Percentiles rank a stretch among this genome's conserved stretches.
Conservation (phyloP, 2,888 invertebrate genomes). For the Acanthosepion pharaonis region DNA sequence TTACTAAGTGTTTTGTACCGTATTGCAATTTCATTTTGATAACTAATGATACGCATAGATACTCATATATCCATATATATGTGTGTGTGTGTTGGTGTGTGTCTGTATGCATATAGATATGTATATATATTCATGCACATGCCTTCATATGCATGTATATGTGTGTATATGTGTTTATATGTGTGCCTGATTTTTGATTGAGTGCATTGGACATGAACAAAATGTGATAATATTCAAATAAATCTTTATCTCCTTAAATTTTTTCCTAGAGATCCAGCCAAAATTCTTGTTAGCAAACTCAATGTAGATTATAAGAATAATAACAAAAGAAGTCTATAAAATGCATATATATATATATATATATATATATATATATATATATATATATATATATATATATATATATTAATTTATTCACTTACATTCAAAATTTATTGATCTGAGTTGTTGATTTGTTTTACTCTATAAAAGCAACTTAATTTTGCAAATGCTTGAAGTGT, state of each 20-base stretch:
- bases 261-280: background rate
- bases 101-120: slow-evolving; percentile 12
- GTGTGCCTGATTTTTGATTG: slow-evolving; percentile 10
- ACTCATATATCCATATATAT: slow-evolving; percentile 41
- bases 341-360: too few relatives aligned
- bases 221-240: background rate
- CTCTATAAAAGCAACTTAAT: background rate
- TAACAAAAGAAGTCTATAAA: background rate
- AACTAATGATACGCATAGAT: background rate
- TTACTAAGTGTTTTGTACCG: slow-evolving; percentile 34
- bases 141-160: slow-evolving; percentile 2
- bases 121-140: slow-evolving; percentile 37
- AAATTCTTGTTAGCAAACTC: background rate
- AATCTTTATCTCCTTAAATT: slow-evolving; percentile 8
- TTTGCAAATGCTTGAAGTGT: slow-evolving; percentile 1
- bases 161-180: slow-evolving; percentile 6
- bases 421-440: background rate
- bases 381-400: background rate
- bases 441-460: slow-evolving; percentile 12
- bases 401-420: slow-evolving; percentile 25
- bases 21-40: slow-evolving; percentile 39
- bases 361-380: background rate
- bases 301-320: background rate
- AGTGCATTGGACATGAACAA: slow-evolving; percentile 4
- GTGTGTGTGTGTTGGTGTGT: slow-evolving; percentile 2